Evolutionary conservation across 2,888 invertebrate species (phyloP).

Genomic region (Autographa pulchrina): DNA sequence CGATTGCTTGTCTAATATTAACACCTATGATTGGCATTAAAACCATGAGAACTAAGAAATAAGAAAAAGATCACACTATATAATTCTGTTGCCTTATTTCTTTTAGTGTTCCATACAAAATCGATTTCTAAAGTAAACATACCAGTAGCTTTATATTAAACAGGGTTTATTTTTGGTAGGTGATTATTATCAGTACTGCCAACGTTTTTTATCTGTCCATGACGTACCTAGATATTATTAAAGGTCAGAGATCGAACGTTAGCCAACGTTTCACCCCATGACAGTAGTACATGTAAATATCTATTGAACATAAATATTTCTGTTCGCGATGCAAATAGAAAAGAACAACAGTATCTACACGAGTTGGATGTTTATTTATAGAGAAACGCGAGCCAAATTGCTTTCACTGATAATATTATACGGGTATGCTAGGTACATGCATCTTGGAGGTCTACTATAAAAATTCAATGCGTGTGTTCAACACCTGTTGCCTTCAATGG

Average conservation of each 20-base stretch:
- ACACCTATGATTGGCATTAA: too few species aligned
- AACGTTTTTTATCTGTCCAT: conserved; percentile 11
- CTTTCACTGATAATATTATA: conserved; percentile 77
- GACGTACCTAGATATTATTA: conserved; percentile 9
- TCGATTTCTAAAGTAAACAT: neutral
- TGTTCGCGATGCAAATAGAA: conserved; percentile 65
- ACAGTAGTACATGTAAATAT: conserved; percentile 41
- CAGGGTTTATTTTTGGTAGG: neutral
- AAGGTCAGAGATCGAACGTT: conserved; percentile 11
- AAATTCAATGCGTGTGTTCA: conserved; percentile 34
- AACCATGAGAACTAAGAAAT: too few species aligned
- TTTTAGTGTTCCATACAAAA: too few species aligned
- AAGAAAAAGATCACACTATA: too few species aligned
- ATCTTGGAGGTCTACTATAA: conserved; percentile 37
- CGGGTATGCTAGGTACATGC: conserved; percentile 37
- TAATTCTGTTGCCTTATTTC: neutral
- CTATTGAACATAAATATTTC: conserved; percentile 52
- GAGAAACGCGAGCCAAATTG: conserved; percentile 80
- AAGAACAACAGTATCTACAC: conserved; percentile 61
- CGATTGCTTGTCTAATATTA: neutral
- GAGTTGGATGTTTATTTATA: conserved; percentile 76
- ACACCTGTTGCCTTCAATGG: conserved; percentile 8
- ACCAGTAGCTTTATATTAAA: neutral
- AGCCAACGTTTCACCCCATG: conserved; percentile 12
- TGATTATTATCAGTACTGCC: neutral